phyloP scores from a whole-genome alignment of 2,113 vertebrate genomes.

The Hylia prasina region DNA sequence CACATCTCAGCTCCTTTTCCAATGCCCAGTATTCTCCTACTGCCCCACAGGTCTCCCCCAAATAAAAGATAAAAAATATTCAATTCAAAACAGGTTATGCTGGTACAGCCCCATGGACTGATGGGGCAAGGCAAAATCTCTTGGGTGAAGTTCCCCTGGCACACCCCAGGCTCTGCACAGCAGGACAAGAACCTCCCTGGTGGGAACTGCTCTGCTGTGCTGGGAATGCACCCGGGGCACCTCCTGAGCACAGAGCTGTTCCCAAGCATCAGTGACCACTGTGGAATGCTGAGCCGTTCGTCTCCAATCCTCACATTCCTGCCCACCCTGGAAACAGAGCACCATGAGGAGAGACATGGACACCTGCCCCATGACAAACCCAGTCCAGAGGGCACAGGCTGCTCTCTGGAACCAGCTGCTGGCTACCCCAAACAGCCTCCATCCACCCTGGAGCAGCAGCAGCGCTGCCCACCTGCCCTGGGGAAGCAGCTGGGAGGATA shows the following conservation, averaged over 20 bases:
- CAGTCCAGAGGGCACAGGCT: background rate
- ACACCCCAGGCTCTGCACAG: rapidly evolving
- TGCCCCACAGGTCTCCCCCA: background rate
- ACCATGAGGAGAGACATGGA: rapidly evolving
- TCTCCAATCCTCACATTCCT: rapidly evolving
- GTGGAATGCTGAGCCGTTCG: background rate
- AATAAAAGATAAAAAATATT: background rate
- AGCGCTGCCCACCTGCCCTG: background rate
- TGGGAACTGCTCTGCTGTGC: background rate
- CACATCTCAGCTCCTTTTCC: background rate
- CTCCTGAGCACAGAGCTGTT: background rate
- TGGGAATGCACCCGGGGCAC: rapidly evolving
- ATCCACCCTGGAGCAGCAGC: background rate
- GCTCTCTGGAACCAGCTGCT: background rate
- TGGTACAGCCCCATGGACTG: rapidly evolving
- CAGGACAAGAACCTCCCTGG: background rate
- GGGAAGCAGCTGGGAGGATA: no score
- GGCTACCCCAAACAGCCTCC: background rate
- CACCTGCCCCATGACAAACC: background rate
- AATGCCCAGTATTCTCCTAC: rapidly evolving
- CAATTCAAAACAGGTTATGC: rapidly evolving
- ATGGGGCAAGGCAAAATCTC: background rate
- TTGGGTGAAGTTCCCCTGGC: background rate
- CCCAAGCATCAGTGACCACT: background rate
- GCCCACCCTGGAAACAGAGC: rapidly evolving